phyloP scores from a whole-genome alignment of 2,888 invertebrate species.

The Formica aserva region DNA sequence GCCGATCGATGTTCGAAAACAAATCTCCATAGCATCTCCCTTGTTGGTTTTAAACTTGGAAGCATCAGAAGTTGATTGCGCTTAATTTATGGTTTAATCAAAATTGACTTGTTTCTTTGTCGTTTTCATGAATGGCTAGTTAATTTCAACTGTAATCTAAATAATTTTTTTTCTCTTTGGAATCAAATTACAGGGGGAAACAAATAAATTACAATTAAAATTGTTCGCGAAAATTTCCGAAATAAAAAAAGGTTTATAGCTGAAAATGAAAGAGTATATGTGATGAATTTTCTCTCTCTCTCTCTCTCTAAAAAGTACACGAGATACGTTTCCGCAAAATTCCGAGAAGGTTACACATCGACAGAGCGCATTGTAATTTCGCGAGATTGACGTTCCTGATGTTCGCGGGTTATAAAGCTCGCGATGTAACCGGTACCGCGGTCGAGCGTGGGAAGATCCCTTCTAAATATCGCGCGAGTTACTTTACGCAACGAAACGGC shows the following conservation, averaged over 20 bases:
- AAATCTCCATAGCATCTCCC: not conserved
- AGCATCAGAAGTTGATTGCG: not conserved
- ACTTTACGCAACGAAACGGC: constrained; percentile 44
- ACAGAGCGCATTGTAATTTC: constrained; percentile 33
- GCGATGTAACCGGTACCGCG: constrained; percentile 50
- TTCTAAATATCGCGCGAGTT: constrained; percentile 48
- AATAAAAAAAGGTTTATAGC: not conserved
- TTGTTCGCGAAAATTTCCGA: not conserved
- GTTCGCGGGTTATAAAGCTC: constrained; percentile 21
- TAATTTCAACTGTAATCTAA: not conserved
- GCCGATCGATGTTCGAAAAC: not conserved
- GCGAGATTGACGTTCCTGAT: constrained; percentile 46
- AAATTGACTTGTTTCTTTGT: not conserved
- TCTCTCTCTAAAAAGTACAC: not conserved
- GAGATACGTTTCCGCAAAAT: not conserved
- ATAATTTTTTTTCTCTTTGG: not conserved
- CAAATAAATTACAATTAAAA: not conserved
- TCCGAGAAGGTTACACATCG: constrained; percentile 1
- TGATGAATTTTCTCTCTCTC: not conserved
- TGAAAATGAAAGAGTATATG: not conserved
- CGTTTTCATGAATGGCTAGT: not conserved
- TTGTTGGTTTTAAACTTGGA: not conserved
- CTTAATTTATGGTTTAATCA: not conserved
- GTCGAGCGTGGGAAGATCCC: constrained; percentile 45
- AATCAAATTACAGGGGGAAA: not conserved